Evolutionary conservation across 2,797 vertebrate genomes (phyloP).

Genomic region (Centropyge bicolor): DNA sequence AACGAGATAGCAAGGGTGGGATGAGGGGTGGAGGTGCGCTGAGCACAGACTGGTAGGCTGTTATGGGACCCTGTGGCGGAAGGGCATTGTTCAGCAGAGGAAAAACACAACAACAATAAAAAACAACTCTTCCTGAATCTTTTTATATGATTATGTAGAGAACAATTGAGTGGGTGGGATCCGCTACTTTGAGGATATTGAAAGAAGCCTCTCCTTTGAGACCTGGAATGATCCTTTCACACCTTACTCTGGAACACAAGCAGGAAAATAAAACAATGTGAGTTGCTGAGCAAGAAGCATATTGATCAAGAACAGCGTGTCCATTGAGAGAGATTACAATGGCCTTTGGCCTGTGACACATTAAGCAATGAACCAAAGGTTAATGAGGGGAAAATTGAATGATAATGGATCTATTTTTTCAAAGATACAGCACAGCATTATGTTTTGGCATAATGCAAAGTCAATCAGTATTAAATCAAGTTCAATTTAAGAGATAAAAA

Average conservation of each 20-base stretch:
- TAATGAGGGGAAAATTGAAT: constrained; percentile 81
- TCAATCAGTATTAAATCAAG: constrained; percentile 54
- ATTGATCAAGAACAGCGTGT: constrained; percentile 84
- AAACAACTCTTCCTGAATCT: constrained; percentile 87
- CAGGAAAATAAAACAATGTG: constrained; percentile 86
- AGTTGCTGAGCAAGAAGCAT: constrained; percentile 81
- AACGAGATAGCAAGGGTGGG: constrained; percentile 85
- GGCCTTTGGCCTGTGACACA: constrained; percentile 84
- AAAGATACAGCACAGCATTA: constrained; percentile 65
- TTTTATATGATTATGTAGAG: constrained; percentile 87
- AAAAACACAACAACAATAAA: constrained; percentile 90
- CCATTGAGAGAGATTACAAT: constrained; percentile 87
- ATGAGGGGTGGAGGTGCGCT: constrained; percentile 83
- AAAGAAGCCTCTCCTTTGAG: constrained; percentile 85
- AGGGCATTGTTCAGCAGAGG: constrained; percentile 87
- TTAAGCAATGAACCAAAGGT: constrained; percentile 83
- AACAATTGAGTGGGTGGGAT: constrained; percentile 86
- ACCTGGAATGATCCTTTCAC: constrained; percentile 87
- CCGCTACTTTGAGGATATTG: constrained; percentile 84
- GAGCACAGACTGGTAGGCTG: constrained; percentile 80
- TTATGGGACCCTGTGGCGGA: constrained; percentile 87
- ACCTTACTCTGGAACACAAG: constrained; percentile 83
- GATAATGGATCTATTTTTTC: constrained; percentile 70
- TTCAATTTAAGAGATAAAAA: constrained; percentile 44
- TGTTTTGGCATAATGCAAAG: constrained; percentile 55